Evolutionary conservation across 2,888 invertebrate species (phyloP).

Genomic region (Pinctada fucata): DNA sequence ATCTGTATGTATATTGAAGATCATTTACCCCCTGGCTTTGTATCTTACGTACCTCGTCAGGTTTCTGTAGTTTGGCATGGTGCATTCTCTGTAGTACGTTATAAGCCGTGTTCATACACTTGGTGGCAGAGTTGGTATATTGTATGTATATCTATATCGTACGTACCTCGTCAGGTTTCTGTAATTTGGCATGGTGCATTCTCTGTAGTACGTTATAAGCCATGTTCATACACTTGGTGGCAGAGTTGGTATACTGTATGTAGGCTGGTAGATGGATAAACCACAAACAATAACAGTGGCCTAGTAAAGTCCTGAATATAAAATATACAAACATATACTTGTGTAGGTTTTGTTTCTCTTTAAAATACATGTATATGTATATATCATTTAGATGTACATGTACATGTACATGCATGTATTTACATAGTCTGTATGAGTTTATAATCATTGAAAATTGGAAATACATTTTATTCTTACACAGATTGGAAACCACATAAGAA

Average conservation of each 20-base stretch:
- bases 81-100: slow-evolving; percentile 92
- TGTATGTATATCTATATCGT: slow-evolving; percentile 79
- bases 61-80: slow-evolving; percentile 87
- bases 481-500: no score
- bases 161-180: slow-evolving; percentile 90
- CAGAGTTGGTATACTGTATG: slow-evolving; percentile 83
- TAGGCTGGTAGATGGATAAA: slow-evolving; percentile 95
- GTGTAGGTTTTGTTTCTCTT: neutral
- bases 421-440: no score
- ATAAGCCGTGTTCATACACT: slow-evolving; percentile 88
- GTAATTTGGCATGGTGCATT: slow-evolving; percentile 89
- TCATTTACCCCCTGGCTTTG: no score
- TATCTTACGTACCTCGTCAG: slow-evolving; percentile 86
- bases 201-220: slow-evolving; percentile 92
- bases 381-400: no score
- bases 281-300: slow-evolving; percentile 86
- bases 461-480: no score
- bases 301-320: slow-evolving; percentile 73
- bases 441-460: no score
- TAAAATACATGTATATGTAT: neutral
- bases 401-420: no score
- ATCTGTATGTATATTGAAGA: no score
- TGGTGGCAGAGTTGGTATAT: slow-evolving; percentile 83
- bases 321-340: neutral
- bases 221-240: slow-evolving; percentile 86